Evolutionary conservation across 1,140 invertebrate species (phyloP), one percentile per base, ranked within the genome.

Genomic region (Magallana gigas): DNA sequence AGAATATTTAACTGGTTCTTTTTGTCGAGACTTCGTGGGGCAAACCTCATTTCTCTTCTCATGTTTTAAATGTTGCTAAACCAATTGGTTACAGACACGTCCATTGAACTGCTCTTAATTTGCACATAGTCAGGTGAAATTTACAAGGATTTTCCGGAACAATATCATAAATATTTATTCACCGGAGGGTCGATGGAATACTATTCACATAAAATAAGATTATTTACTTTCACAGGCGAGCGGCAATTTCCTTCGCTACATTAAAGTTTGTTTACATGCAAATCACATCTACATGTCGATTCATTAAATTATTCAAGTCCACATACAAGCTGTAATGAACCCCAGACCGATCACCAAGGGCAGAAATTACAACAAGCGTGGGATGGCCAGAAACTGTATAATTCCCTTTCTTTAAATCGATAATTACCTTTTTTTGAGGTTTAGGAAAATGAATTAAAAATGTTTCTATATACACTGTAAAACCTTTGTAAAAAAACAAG

Each of bases 101-200:
- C 68, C 14, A 36, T 76, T 29, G 18, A 76, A 76, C 29, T 29
- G 68, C 29, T 76, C 23, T 76, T 76, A 76, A 29, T 76, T 48
- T 76, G 68, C 68, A 76, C 18, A 29, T 48, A 76, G 68, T 18
- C 68, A 76, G 68, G 68, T 76, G 68, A 76, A 62, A 29, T 76
- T 36, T 76, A 76, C 68, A 76, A 76, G 68, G 68, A 76, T 76
- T 76, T 76, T 76, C 36, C 68, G 23, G 23, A 76, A 76, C 68
- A 29, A 76, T 76, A 76, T 76, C 68, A 76, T 76, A 76, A 76
- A 76, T 76, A 76, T 76, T 76, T 76, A 76, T 76, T 76, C 68
- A 29, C 68, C 68, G 18, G 68, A 29, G 68, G 36, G 36, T 76
- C 68, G 68, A 76, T 76, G 68, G 68, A 12, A 76, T 12, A 76